These are phyloP conservation scores for Germaria angustata DNA, from an alignment of 2,888 invertebrate genomes.

Conservation along the genomic window DNA sequence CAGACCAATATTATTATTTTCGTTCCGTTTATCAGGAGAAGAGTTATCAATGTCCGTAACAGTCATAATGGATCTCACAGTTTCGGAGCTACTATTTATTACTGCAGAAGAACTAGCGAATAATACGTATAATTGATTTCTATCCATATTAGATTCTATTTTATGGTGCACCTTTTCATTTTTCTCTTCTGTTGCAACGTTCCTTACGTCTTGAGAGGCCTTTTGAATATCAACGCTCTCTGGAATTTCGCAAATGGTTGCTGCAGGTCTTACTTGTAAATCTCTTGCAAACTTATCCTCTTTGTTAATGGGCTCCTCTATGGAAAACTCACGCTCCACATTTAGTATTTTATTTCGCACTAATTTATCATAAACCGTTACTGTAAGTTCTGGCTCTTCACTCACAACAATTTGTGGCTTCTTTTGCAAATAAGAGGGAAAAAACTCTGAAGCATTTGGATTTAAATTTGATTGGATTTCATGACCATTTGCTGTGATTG, in stretches of 20 bases:
- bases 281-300: background rate
- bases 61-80: background rate
- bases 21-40: background rate
- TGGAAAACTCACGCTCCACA: background rate
- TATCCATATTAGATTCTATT: background rate
- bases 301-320: background rate
- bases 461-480: constrained; percentile 68
- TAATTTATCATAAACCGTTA: background rate
- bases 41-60: background rate
- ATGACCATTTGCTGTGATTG: constrained; percentile 59
- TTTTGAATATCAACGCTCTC: background rate
- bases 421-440: constrained; percentile 60
- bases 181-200: background rate
- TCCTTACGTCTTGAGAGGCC: background rate
- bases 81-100: background rate
- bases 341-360: background rate
- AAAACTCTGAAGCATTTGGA: constrained; percentile 69
- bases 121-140: background rate
- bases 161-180: background rate
- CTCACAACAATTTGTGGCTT: background rate
- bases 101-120: background rate
- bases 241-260: background rate
- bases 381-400: no score
- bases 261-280: background rate
- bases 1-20: no score